Base-by-base conservation (phyloP, 2,113 vertebrate species). In the Junco hyemalis region DNA sequence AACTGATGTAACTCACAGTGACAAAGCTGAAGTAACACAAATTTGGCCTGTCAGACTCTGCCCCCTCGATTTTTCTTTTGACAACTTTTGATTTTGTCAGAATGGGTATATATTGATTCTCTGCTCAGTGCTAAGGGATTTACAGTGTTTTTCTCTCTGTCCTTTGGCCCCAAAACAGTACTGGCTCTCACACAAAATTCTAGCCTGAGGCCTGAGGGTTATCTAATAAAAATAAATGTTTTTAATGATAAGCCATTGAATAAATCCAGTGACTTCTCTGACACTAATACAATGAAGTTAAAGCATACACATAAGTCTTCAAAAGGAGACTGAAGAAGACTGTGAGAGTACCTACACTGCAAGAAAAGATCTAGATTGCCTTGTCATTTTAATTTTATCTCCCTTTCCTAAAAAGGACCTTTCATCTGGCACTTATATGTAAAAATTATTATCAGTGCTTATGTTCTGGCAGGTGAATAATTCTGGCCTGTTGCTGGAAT, bases 1-100 rank as follows among this genome's bases (percentile, higher is more conserved):
- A 59, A 80, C 23, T 66, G 79, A 61, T 3, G 1, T 88, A 90
- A 93, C 63, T 69, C 84, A 65, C 31, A 76, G 29, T 86, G 95
- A 76, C 74, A 87, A 90, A 96, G 86, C 26, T 92, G 57, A 80
- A 63, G 92, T 80, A 92, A 92, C 71, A 63, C 66, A 90, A 83
- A 80, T 94, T 83, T 81, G 47, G 11, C 72, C 63, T 90, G 76
- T 92, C 86, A 81, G 82, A 61, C 11, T 93, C 66, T 88, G 23
- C 50, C 29, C 33, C 23, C 42, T 88, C 0, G 0, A 21, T 84
- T 80, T 64, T 79, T 81, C 51, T 66, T 86, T 56, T 40, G n/a
- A 72, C 50, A 73, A 57, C 18, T 87, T 91, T 60, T 70, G 26
- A 74, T 92, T 81, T 78, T 31, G 25, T 36, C 64, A 70, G 82